Evolutionary conservation across 2,797 vertebrate species (phyloP).

Genomic region (Alexandromys oeconomus): DNA sequence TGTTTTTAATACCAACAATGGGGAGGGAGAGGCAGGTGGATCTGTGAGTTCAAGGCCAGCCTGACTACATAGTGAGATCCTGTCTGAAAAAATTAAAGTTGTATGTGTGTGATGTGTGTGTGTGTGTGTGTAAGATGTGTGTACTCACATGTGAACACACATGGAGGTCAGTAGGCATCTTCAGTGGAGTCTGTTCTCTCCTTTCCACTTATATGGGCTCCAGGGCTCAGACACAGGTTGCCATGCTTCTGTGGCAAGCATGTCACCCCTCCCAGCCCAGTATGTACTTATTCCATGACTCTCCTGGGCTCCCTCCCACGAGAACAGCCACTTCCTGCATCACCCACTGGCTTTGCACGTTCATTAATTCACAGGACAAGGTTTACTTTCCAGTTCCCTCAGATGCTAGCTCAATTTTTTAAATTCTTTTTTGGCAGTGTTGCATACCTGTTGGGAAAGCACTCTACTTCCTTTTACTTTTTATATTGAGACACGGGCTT

Average conservation of each 20-base stretch:
- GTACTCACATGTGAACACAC: neutral
- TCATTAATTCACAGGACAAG: neutral
- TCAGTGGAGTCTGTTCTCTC: neutral
- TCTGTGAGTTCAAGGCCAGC: neutral
- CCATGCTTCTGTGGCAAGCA: neutral
- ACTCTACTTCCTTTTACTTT: neutral
- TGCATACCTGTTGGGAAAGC: neutral
- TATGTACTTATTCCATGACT: neutral
- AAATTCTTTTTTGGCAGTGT: neutral
- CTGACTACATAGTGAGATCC: neutral
- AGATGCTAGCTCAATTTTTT: neutral
- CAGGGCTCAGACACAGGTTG: neutral
- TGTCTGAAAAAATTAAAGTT: neutral
- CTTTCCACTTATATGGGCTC: neutral
- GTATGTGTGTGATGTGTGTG: neutral
- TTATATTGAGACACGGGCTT: neutral
- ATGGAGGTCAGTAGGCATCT: neutral
- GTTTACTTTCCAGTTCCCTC: neutral
- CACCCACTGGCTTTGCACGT: rapidly evolving
- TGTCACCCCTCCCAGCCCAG: neutral
- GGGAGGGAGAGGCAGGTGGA: neutral
- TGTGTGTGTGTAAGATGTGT: neutral
- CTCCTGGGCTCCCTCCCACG: neutral
- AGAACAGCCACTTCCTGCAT: neutral
- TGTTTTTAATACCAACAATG: neutral